Conservation (phyloP, 2,113 vertebrate species). For the Burhinus oedicnemus region DNA sequence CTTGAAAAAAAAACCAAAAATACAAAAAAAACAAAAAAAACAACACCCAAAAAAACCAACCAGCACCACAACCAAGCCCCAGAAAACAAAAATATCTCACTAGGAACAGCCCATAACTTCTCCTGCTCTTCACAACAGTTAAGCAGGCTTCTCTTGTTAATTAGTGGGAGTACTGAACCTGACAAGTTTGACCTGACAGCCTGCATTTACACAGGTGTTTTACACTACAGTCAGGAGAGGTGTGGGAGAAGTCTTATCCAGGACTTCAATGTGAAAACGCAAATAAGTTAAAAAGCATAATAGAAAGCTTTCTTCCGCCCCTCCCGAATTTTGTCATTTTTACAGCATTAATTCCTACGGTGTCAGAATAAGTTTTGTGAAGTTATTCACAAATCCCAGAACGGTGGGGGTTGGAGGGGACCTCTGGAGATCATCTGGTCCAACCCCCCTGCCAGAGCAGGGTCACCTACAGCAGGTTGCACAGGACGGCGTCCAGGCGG, state of each 20-base stretch:
- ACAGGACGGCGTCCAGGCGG: too few species aligned
- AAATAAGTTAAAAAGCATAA: rapidly evolving
- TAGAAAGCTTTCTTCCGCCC: rapidly evolving
- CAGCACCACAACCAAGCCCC: too few species aligned
- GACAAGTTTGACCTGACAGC: rapidly evolving
- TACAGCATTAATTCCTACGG: background rate
- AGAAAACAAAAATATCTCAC: background rate
- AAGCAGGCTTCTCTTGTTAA: too few species aligned
- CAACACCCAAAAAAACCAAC: too few species aligned
- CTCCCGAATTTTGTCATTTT: rapidly evolving
- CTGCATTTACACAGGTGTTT: background rate
- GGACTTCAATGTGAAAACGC: rapidly evolving
- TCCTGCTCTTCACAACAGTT: background rate
- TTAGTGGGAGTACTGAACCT: rapidly evolving
- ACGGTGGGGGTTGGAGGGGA: background rate
- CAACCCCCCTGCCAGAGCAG: too few species aligned
- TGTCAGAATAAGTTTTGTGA: rapidly evolving
- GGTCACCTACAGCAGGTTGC: background rate
- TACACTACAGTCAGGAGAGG: rapidly evolving
- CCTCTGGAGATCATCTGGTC: background rate
- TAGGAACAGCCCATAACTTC: background rate
- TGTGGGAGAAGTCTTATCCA: rapidly evolving
- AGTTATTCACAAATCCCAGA: rapidly evolving
- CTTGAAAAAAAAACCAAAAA: background rate
- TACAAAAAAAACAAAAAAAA: too few species aligned